Evolutionary conservation across 2,888 invertebrate genomes (phyloP).

Genomic region (Minunthozetes semirufus): DNA sequence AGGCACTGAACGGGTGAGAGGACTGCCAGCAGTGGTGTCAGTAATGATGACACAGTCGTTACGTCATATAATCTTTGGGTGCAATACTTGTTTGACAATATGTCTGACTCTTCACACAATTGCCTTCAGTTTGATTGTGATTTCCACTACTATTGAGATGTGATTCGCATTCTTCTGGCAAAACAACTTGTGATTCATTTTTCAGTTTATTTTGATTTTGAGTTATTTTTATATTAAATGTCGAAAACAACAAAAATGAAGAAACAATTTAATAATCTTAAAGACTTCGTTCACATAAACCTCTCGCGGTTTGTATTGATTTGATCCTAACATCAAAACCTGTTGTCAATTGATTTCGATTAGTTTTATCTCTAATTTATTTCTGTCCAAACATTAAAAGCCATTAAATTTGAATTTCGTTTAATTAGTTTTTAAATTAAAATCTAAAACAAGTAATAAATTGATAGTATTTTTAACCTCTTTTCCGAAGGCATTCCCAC

Average conservation of each 20-base stretch:
- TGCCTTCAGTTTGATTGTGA: not conserved
- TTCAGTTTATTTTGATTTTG: not conserved
- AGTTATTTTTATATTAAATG: too few relatives aligned
- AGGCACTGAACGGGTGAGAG: not conserved
- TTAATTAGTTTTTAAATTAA: too few relatives aligned
- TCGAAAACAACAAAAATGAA: constrained; percentile 31
- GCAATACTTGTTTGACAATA: constrained; percentile 25
- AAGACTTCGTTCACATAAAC: constrained; percentile 38
- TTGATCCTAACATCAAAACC: not conserved
- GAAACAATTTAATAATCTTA: constrained; percentile 36
- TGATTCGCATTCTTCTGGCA: too few relatives aligned
- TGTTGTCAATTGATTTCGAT: not conserved
- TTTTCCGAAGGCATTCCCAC: too few relatives aligned
- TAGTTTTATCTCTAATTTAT: too few relatives aligned
- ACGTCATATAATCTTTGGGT: not conserved
- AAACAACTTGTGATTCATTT: not conserved
- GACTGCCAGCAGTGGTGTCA: not conserved
- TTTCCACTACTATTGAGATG: not conserved
- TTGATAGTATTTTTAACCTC: too few relatives aligned
- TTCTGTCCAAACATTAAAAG: too few relatives aligned
- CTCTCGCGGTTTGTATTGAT: constrained; percentile 19
- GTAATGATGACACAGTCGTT: not conserved
- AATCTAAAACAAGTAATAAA: too few relatives aligned
- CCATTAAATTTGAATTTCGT: too few relatives aligned
- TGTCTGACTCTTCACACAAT: not conserved